Base-by-base conservation (phyloP, 2,797 vertebrate species). In the Hirundo rustica region DNA sequence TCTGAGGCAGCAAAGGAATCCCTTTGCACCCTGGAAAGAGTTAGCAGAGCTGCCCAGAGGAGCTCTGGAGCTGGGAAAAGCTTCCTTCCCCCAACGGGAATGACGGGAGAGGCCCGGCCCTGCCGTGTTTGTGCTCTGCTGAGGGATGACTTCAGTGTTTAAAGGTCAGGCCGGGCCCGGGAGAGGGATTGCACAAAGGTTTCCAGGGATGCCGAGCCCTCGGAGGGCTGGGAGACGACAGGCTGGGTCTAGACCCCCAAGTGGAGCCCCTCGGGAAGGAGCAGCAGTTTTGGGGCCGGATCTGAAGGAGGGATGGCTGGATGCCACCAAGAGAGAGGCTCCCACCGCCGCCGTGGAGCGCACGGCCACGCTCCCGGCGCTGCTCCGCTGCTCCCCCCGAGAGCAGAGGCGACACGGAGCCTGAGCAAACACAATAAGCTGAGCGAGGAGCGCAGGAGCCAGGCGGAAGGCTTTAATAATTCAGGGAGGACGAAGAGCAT, bases 81-180 rank as follows among this genome's bases (percentile, higher is more conserved):
- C 70, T 65, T 72, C 29, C 44, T 54, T 38, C 60, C 68, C 60
- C 8, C 1, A 42, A 11, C 13, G 5, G 70, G 53, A 72, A 45
- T 7, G 29, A 26, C 3, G 26, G 75, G 79, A 91, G 75, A 38
- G 54, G 89, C 88, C 53, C 13, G 0, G 70, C 93, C 85, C 70
- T 83, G 72, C 50, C 3, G 54, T 88, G 92, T 95, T 89, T 73
- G 89, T 92, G 92, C 66, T 92, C 54, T 89, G 83, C 7, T 3
- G 55, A 87, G 77, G 36, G 62, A 96, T 96, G 93, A 96, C 91
- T 96, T 97, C 94, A 96, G 92, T 70, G 64, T 92, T 94, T 88
- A 96, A 91, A 96, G 96, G 93, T 96, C 95, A 91, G 53, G 38
- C 74, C 2, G 53, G 92, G 88, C 88, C 70, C 47, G 15, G 53